Percentiles rank a stretch among this genome's conserved stretches.
These are phyloP conservation scores for Nematostella vectensis DNA, from an alignment of 92 coral and sea anemone genomes.

Conservation along the genomic window DNA sequence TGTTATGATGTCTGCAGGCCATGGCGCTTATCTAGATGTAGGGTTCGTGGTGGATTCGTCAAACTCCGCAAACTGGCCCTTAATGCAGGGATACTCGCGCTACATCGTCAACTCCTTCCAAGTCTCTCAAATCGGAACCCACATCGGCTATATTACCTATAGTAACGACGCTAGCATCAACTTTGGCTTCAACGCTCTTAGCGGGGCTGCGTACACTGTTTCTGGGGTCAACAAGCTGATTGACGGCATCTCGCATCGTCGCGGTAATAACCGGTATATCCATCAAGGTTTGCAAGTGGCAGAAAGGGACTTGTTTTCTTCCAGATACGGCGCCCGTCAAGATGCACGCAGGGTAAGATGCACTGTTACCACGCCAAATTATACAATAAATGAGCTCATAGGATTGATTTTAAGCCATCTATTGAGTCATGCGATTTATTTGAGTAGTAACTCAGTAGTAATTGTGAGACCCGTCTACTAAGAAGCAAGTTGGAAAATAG, in stretches of 20 bases:
- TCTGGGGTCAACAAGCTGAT: conserved; percentile 15
- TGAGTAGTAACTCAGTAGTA: too few species aligned
- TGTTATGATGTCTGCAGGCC: too few species aligned
- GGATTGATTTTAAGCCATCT: too few species aligned
- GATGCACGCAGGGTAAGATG: conserved; percentile 21
- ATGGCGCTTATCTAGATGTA: conserved; percentile 12
- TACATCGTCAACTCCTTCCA: conserved; percentile 24
- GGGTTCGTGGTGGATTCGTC: conserved; percentile 31
- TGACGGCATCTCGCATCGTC: conserved; percentile 7
- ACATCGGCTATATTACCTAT: conserved; percentile 16
- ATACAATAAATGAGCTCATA: too few species aligned
- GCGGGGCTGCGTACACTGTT: conserved; percentile 24
- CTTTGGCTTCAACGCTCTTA: conserved; percentile 20
- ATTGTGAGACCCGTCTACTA: too few species aligned
- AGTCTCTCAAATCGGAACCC: conserved; percentile 14
- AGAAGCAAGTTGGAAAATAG: too few species aligned
- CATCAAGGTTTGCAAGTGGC: conserved; percentile 14
- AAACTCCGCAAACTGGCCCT: conserved; percentile 13
- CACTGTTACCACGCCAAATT: too few species aligned
- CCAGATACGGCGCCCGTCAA: conserved; percentile 15
- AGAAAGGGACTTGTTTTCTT: conserved; percentile 15
- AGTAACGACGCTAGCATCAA: conserved; percentile 10
- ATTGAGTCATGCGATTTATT: not conserved
- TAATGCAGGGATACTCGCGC: conserved; percentile 17
- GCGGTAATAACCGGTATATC: conserved; percentile 11